A percentile compares a stretch with the other conserved stretches of the same genome.
Conservation (phyloP, 2,888 invertebrate species). For the Aporophyla lueneburgensis region DNA sequence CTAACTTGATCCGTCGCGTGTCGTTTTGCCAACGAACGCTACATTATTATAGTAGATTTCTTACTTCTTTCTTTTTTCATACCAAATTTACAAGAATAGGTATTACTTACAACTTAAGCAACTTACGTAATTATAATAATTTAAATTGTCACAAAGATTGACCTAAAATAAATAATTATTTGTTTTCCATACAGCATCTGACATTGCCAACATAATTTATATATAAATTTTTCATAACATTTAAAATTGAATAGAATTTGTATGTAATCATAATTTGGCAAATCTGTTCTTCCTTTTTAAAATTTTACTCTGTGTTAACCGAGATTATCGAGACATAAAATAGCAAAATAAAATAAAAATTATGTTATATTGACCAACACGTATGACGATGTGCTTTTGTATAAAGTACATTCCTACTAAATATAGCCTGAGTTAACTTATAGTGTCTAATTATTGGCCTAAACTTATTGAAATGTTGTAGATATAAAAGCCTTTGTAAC, state of each 20-base stretch:
- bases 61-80: not conserved
- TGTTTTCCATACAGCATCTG: not conserved
- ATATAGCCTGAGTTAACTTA: not conserved
- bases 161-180: not conserved
- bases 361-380: not conserved
- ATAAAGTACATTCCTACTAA: not conserved
- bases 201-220: not conserved
- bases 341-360: not conserved
- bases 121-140: too few relatives aligned
- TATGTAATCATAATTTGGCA: too few relatives aligned
- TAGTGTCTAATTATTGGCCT: slow-evolving; percentile 9
- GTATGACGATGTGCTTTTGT: not conserved
- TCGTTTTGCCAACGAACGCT: slow-evolving; percentile 28
- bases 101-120: not conserved
- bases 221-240: too few relatives aligned
- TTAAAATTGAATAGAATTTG: not conserved
- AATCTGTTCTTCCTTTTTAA: not conserved
- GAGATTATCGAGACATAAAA: not conserved
- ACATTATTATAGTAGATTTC: not conserved
- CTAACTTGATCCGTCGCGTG: slow-evolving; percentile 25
- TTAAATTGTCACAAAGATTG: too few relatives aligned
- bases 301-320: too few relatives aligned
- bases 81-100: not conserved
- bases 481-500: too few relatives aligned
- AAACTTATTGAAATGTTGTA: too few relatives aligned